Evolutionary conservation across 1,140 invertebrate species (phyloP).

Genomic region (Diorhabda carinulata): DNA sequence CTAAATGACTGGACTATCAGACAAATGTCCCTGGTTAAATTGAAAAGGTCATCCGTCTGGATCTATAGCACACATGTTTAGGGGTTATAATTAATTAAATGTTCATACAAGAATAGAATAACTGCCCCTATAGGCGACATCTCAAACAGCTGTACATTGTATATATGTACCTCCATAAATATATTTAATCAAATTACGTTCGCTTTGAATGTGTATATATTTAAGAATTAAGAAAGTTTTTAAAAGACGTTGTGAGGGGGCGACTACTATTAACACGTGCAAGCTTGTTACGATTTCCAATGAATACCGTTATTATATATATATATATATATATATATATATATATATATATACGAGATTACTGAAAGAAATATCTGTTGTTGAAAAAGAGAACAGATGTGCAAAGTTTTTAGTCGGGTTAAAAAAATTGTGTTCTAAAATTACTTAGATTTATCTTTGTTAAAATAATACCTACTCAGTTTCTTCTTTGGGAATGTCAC

Average conservation of each 20-base stretch:
- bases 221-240: slow-evolving; percentile 4
- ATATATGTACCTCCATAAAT: slow-evolving; percentile 5
- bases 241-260: slow-evolving; percentile 12
- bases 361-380: slow-evolving; percentile 10
- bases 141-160: slow-evolving; percentile 16
- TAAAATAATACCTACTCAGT: too few species aligned
- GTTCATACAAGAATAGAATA: slow-evolving; percentile 21
- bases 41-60: slow-evolving; percentile 30
- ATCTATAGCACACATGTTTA: slow-evolving; percentile 21
- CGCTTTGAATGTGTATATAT: slow-evolving; percentile 7
- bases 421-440: background rate
- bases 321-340: too few species aligned
- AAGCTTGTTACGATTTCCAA: slow-evolving; percentile 16
- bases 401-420: slow-evolving; percentile 1
- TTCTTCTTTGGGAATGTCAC: too few species aligned
- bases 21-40: slow-evolving; percentile 20
- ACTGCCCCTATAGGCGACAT: slow-evolving; percentile 26
- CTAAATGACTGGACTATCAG: slow-evolving; percentile 23
- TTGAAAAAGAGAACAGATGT: slow-evolving; percentile 14
- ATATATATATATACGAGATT: background rate
- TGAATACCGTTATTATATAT: slow-evolving; percentile 17
- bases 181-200: slow-evolving; percentile 16
- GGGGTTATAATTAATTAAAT: slow-evolving; percentile 31
- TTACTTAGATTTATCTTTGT: too few species aligned
- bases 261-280: slow-evolving; percentile 12